These are phyloP conservation scores for Ophion ventricosus DNA, from an alignment of 2,888 invertebrate genomes.

Conservation along the genomic window DNA sequence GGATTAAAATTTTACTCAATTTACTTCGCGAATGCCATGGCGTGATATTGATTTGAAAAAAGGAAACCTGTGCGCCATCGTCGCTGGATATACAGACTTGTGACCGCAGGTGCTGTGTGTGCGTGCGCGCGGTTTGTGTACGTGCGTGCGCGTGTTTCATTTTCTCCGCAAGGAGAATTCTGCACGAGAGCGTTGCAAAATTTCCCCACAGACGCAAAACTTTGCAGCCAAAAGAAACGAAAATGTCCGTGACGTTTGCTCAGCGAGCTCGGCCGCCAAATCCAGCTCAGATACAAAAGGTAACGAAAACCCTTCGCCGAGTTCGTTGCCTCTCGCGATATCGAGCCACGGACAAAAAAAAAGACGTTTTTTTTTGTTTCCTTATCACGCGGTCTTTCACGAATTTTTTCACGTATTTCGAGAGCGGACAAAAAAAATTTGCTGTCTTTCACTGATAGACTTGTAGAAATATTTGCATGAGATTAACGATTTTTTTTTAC, in stretches of 20 bases:
- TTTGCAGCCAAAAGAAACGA: slow-evolving; percentile 26
- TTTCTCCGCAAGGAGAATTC: slow-evolving; percentile 19
- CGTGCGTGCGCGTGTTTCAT: slow-evolving; percentile 14
- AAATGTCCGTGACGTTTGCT: slow-evolving; percentile 90
- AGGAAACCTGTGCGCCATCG: slow-evolving; percentile 48
- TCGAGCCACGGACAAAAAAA: slow-evolving; percentile 30
- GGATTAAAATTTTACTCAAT: slow-evolving; percentile 37
- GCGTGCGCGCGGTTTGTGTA: background rate
- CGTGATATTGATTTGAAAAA: slow-evolving; percentile 65
- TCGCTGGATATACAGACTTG: slow-evolving; percentile 15
- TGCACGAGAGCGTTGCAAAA: background rate
- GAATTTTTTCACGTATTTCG: background rate
- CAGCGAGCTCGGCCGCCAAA: slow-evolving; percentile 90
- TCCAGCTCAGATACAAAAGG: slow-evolving; percentile 93
- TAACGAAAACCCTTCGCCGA: slow-evolving; percentile 70
- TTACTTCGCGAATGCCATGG: slow-evolving; percentile 42
- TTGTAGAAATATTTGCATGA: background rate
- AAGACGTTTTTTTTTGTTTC: slow-evolving; percentile 36
- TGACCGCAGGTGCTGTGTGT: slow-evolving; percentile 6
- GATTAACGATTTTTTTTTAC: background rate
- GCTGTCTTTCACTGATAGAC: background rate
- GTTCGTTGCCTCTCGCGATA: slow-evolving; percentile 15
- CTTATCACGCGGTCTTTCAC: background rate
- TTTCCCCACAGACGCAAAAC: background rate
- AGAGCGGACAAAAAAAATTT: background rate